Conservation (phyloP, 2,797 vertebrate species). For the Stomatorhinus walkeri region DNA sequence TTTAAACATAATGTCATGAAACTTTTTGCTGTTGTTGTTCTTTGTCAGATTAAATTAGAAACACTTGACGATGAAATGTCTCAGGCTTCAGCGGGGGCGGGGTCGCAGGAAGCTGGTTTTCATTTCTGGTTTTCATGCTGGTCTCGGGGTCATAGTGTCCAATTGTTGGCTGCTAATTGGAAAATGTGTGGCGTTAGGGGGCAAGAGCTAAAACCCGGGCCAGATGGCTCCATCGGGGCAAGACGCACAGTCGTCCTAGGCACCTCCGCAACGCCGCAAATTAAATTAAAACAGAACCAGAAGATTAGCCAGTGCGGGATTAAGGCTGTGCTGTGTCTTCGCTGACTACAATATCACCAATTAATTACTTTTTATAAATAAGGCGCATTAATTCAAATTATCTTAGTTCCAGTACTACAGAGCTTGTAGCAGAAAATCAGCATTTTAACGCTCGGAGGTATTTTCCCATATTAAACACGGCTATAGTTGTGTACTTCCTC, state of each 20-base stretch:
- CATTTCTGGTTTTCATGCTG: conserved; percentile 9
- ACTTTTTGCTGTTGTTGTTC: background rate
- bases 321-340: conserved; percentile 39
- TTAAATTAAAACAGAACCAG: conserved; percentile 60
- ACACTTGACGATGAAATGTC: background rate
- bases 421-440: conserved; percentile 40
- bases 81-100: background rate
- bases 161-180: conserved; percentile 45
- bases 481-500: conserved; percentile 59
- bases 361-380: conserved; percentile 39
- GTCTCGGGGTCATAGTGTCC: conserved; percentile 33
- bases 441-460: conserved; percentile 40
- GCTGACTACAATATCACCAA: conserved; percentile 38
- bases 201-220: conserved; percentile 49
- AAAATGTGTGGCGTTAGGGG: conserved; percentile 48
- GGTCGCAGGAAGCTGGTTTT: background rate
- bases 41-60: background rate
- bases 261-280: conserved; percentile 44
- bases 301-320: conserved; percentile 46
- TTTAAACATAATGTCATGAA: background rate
- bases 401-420: conserved; percentile 46
- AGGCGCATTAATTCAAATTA: conserved; percentile 34
- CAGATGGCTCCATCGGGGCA: conserved; percentile 54
- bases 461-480: conserved; percentile 46
- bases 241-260: conserved; percentile 43